Percentiles rank a stretch among this genome's conserved stretches.
These are phyloP conservation scores for Ceratitis capitata DNA, from an alignment of 1,140 invertebrate genomes.

Conservation along the genomic window DNA sequence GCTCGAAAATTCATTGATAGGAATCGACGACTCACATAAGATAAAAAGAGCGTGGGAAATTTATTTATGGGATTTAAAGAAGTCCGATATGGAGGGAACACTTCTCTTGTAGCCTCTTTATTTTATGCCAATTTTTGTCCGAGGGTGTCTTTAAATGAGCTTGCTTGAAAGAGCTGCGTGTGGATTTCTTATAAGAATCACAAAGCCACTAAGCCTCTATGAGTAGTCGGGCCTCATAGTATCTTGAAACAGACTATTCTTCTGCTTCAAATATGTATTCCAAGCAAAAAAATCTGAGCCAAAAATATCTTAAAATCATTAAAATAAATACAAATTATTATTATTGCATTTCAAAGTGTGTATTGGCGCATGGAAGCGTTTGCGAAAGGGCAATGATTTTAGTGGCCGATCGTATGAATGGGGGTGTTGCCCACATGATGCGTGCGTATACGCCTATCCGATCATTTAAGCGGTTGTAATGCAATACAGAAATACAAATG, in stretches of 20 bases:
- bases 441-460: conserved; percentile 29
- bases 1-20: too few species aligned
- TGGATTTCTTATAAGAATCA: too few species aligned
- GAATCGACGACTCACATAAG: too few species aligned
- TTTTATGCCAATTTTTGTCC: too few species aligned
- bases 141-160: too few species aligned
- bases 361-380: background rate
- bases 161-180: too few species aligned
- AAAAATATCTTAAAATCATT: background rate
- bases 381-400: conserved; percentile 18
- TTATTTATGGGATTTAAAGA: too few species aligned
- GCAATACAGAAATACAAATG: background rate
- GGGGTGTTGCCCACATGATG: conserved; percentile 31
- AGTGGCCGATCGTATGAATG: conserved; percentile 20
- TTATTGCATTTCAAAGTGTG: background rate
- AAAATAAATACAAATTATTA: background rate
- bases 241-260: background rate
- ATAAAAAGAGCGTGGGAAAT: too few species aligned
- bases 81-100: too few species aligned
- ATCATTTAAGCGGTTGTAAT: conserved; percentile 20
- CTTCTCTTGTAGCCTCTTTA: too few species aligned
- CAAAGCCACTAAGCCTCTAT: too few species aligned
- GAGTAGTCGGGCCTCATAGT: too few species aligned
- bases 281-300: background rate
- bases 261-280: background rate